Percentiles rank a stretch among this genome's conserved stretches.
phyloP scores from a whole-genome alignment of 2,888 invertebrate species.

The Orchesella flavescens region DNA sequence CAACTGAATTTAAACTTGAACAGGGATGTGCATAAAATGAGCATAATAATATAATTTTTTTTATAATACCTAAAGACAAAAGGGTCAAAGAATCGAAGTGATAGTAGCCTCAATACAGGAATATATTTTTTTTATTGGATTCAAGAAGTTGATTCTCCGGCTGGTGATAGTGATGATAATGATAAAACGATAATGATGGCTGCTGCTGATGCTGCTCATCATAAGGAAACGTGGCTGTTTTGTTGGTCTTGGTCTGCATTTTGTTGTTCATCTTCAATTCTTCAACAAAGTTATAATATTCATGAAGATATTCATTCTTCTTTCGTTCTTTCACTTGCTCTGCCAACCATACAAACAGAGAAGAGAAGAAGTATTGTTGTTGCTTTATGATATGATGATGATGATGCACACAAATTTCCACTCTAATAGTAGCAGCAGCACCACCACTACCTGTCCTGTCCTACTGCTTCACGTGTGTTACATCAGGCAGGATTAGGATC shows the following conservation, averaged over 20 bases:
- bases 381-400: background rate
- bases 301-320: background rate
- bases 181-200: constrained; percentile 4
- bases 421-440: background rate
- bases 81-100: constrained; percentile 9
- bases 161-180: constrained; percentile 38
- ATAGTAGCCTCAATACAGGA: constrained; percentile 24
- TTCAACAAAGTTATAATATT: background rate
- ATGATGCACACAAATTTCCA: constrained; percentile 8
- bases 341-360: too few species aligned
- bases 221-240: background rate
- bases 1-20: background rate
- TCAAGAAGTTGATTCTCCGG: constrained; percentile 41
- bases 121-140: constrained; percentile 10
- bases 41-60: background rate
- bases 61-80: background rate
- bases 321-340: too few species aligned
- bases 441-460: constrained; percentile 22
- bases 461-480: constrained; percentile 4
- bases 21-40: background rate
- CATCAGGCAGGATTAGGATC: constrained; percentile 44
- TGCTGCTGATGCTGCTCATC: constrained; percentile 19
- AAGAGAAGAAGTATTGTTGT: too few species aligned
- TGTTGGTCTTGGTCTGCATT: background rate
- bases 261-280: constrained; percentile 5